Percentiles rank a stretch among this genome's conserved stretches.
These are phyloP conservation scores for Artemia sp. DNA, from an alignment of 2,888 invertebrate genomes.

Conservation along the genomic window DNA sequence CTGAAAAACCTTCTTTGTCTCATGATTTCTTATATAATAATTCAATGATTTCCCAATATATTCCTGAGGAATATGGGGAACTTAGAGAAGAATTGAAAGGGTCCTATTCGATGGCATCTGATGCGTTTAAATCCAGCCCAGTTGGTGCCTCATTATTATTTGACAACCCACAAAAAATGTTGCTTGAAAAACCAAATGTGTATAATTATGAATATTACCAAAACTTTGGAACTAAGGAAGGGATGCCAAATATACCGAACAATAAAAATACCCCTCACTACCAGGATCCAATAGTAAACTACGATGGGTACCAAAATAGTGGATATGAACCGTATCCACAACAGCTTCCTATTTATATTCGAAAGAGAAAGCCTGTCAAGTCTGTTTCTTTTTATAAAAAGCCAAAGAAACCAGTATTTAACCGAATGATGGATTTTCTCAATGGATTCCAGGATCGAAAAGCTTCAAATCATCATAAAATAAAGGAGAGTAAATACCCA, in stretches of 20 bases:
- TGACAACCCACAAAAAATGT: not conserved
- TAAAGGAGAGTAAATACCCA: not conserved
- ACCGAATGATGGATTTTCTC: constrained; percentile 1
- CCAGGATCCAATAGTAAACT: not conserved
- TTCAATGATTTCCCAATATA: not conserved
- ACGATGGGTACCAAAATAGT: not conserved
- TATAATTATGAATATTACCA: not conserved
- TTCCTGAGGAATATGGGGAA: not conserved
- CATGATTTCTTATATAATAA: not conserved
- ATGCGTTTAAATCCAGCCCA: not conserved
- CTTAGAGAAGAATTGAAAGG: not conserved
- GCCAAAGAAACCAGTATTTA: not conserved
- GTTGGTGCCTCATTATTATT: not conserved
- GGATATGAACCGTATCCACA: not conserved
- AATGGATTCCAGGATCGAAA: constrained; percentile 7
- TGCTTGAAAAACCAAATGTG: not conserved
- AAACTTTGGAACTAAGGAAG: not conserved
- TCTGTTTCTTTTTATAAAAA: not conserved
- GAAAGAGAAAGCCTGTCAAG: not conserved
- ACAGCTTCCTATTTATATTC: not conserved
- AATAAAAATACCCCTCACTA: too few species aligned
- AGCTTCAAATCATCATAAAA: not conserved
- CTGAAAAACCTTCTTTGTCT: not conserved
- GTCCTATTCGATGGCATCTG: not conserved
- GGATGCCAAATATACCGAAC: too few species aligned